A percentile compares a stretch with the other conserved stretches of the same genome.
Conservation (phyloP, 2,888 invertebrate species). For the Cerceris ruficornis region DNA sequence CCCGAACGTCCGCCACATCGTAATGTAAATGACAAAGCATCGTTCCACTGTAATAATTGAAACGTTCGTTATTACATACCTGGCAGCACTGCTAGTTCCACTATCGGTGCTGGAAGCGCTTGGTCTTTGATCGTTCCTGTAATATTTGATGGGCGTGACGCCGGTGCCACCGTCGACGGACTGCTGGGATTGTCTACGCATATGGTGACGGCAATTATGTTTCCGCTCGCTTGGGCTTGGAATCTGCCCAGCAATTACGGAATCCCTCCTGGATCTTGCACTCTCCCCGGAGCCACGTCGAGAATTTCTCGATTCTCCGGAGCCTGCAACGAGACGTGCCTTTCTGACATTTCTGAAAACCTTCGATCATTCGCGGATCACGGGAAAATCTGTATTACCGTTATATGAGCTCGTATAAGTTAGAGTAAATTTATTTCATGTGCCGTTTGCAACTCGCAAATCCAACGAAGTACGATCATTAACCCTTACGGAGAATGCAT, state of each 20-base stretch:
- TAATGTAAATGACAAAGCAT: not conserved
- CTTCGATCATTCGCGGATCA: not conserved
- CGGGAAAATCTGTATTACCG: no score
- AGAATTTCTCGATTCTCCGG: constrained; percentile 84
- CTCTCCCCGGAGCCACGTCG: constrained; percentile 88
- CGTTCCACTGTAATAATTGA: constrained; percentile 3
- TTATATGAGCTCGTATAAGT: no score
- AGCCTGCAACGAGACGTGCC: constrained; percentile 79
- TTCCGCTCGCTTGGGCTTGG: constrained; percentile 74
- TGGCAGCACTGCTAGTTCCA: constrained; percentile 76
- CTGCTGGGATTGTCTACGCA: constrained; percentile 79
- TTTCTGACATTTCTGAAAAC: not conserved
- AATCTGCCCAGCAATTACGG: constrained; percentile 78
- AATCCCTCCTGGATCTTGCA: constrained; percentile 88
- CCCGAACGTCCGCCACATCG: no score
- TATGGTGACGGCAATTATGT: constrained; percentile 78
- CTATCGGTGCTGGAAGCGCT: constrained; percentile 87
- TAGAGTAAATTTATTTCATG: no score
- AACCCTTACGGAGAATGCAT: no score
- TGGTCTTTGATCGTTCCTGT: constrained; percentile 87
- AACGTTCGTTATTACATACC: constrained; percentile 59
- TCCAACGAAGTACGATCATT: no score
- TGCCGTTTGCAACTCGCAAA: no score
- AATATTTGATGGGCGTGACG: constrained; percentile 81
- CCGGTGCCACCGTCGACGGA: constrained; percentile 72